These are phyloP conservation scores for Philonicus albiceps DNA, from an alignment of 2,888 invertebrate species.

Conservation along the genomic window DNA sequence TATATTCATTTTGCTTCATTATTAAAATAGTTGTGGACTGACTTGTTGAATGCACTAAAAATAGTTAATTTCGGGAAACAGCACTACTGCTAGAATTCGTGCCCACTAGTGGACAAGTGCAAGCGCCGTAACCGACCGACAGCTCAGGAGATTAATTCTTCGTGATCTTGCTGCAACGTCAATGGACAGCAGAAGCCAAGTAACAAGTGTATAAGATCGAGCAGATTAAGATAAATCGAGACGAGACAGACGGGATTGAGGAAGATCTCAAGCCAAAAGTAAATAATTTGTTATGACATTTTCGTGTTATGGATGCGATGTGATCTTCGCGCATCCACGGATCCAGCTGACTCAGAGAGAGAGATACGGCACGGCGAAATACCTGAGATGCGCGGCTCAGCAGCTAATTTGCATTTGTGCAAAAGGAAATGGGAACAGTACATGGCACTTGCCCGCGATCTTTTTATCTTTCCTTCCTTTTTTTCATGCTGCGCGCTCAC, in stretches of 20 bases:
- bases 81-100: neutral
- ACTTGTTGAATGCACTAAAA: neutral
- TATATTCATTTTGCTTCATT: neutral
- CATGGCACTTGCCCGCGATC: neutral
- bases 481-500: neutral
- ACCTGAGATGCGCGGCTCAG: neutral
- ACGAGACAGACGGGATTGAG: conserved; percentile 23
- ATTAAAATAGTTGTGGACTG: neutral
- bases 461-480: neutral
- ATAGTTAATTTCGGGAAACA: neutral
- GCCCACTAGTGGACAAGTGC: neutral
- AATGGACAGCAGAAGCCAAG: neutral
- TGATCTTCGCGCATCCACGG: conserved; percentile 9
- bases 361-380: neutral
- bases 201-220: conserved; percentile 23
- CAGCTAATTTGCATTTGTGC: conserved; percentile 27
- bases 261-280: conserved; percentile 32
- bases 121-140: neutral
- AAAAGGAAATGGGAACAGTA: conserved; percentile 7
- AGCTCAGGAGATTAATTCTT: neutral
- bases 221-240: conserved; percentile 34
- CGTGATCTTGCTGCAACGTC: conserved; percentile 1
- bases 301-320: conserved; percentile 15
- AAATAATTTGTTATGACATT: conserved; percentile 36
- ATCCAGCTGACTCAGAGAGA: neutral